Conservation (phyloP, 2,113 vertebrate genomes). For the Lepus timidus region DNA sequence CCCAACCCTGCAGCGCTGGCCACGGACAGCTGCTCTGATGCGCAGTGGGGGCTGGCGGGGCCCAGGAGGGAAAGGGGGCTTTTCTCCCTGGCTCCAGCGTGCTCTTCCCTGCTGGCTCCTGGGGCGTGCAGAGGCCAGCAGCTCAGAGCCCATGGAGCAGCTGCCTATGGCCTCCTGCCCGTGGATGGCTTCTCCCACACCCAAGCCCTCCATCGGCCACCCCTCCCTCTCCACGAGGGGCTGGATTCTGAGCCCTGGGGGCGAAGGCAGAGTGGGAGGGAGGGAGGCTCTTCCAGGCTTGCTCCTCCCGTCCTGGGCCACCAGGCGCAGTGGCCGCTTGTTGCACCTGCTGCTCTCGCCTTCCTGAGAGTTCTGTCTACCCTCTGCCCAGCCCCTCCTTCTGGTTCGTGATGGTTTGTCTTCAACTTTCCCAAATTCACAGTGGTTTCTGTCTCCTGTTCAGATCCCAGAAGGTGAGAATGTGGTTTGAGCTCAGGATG, state of each 20-base stretch:
- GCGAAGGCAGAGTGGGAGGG: no score
- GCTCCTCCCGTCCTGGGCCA: not conserved
- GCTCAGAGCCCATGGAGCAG: not conserved
- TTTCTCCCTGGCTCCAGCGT: not conserved
- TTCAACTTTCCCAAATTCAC: not conserved
- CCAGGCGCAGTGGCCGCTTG: not conserved
- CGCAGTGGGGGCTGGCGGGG: no score
- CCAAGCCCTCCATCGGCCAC: accelerated
- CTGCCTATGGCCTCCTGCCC: not conserved
- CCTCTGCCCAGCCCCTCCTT: not conserved
- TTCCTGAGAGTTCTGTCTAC: not conserved
- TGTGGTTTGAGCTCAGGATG: not conserved
- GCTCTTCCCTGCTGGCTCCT: not conserved
- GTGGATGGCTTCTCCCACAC: no score
- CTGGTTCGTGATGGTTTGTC: not conserved
- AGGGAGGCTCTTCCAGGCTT: not conserved
- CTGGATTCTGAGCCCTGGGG: not conserved
- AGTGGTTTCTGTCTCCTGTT: not conserved
- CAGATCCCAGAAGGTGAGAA: not conserved
- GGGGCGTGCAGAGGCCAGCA: not conserved
- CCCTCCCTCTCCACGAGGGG: not conserved
- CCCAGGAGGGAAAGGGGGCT: not conserved
- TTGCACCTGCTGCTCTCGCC: not conserved
- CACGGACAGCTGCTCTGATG: not conserved
- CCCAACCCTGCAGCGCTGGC: not conserved